Conservation (phyloP, 2,797 vertebrate genomes). For the Menidia menidia region DNA sequence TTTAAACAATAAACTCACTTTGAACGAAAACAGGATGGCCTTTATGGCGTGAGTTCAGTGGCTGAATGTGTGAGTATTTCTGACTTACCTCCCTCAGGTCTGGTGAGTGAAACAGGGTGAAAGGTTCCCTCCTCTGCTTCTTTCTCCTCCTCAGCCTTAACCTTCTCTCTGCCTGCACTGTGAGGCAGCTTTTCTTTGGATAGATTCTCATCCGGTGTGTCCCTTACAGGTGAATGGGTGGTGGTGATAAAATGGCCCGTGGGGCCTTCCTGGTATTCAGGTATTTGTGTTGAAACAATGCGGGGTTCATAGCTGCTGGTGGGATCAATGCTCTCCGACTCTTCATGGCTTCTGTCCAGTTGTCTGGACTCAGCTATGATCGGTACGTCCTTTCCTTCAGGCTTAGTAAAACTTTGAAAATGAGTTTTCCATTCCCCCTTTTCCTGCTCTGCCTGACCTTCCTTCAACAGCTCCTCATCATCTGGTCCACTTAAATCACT, state of each 20-base stretch:
- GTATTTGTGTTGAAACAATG: slow-evolving; percentile 22
- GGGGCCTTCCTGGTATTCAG: slow-evolving; percentile 58
- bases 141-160: slow-evolving; percentile 33
- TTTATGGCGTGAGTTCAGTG: neutral
- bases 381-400: slow-evolving; percentile 29
- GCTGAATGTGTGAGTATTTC: neutral
- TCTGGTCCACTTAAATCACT: neutral
- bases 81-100: slow-evolving; percentile 72
- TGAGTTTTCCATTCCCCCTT: slow-evolving; percentile 28
- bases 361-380: slow-evolving; percentile 19
- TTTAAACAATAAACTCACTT: no score
- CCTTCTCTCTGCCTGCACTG: slow-evolving; percentile 65
- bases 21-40: neutral
- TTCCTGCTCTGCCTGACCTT: slow-evolving; percentile 12
- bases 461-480: neutral
- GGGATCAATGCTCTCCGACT: slow-evolving; percentile 32
- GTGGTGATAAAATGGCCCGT: slow-evolving; percentile 69
- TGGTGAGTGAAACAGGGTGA: slow-evolving; percentile 64
- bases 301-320: slow-evolving; percentile 31
- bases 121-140: slow-evolving; percentile 56
- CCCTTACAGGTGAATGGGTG: slow-evolving; percentile 48
- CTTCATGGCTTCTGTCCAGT: slow-evolving; percentile 16
- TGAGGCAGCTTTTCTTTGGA: slow-evolving; percentile 64
- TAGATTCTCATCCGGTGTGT: slow-evolving; percentile 55
- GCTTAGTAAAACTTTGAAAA: slow-evolving; percentile 34